Percentiles rank a stretch among this genome's conserved stretches.
Evolutionary conservation across 64 coral and sea anemone genomes (phyloP).

Genomic region (Montipora cactus): DNA sequence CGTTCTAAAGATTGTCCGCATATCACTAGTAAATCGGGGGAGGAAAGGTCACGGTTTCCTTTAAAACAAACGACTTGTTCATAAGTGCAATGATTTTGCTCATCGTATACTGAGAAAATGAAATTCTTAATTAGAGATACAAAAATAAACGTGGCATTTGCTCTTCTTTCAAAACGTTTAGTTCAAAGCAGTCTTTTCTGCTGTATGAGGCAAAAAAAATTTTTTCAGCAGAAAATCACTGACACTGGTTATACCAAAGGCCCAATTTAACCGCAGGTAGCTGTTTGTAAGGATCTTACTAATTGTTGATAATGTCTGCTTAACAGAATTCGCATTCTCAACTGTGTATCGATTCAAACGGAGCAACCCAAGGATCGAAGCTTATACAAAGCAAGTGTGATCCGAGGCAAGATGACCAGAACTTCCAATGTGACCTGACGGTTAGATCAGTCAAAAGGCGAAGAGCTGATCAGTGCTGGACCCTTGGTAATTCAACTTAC

Average conservation of each 20-base stretch:
- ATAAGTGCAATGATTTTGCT: too few relatives aligned
- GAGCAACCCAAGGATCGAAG: slow-evolving; percentile 60
- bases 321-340: slow-evolving; percentile 75
- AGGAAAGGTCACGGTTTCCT: too few relatives aligned
- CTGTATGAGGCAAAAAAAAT: too few relatives aligned
- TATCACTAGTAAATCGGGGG: too few relatives aligned
- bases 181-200: too few relatives aligned
- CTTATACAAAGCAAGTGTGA: slow-evolving; percentile 88
- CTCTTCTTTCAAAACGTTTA: too few relatives aligned
- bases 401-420: slow-evolving; percentile 80
- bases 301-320: not conserved
- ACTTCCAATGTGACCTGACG: slow-evolving; percentile 92
- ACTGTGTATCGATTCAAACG: slow-evolving; percentile 93
- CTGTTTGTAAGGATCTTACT: not conserved
- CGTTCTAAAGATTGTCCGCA: too few relatives aligned
- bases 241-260: not conserved
- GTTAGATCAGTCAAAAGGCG: slow-evolving; percentile 89
- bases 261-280: not conserved
- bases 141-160: too few relatives aligned
- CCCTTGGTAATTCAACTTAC: not conserved
- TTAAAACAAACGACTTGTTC: too few relatives aligned
- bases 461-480: slow-evolving; percentile 85
- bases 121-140: too few relatives aligned
- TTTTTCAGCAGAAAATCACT: not conserved
- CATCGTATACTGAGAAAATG: too few relatives aligned